Evolutionary conservation across 1,140 invertebrate species (phyloP), one percentile per base, ranked within the genome.

Genomic region (Eubasilissa regina): DNA sequence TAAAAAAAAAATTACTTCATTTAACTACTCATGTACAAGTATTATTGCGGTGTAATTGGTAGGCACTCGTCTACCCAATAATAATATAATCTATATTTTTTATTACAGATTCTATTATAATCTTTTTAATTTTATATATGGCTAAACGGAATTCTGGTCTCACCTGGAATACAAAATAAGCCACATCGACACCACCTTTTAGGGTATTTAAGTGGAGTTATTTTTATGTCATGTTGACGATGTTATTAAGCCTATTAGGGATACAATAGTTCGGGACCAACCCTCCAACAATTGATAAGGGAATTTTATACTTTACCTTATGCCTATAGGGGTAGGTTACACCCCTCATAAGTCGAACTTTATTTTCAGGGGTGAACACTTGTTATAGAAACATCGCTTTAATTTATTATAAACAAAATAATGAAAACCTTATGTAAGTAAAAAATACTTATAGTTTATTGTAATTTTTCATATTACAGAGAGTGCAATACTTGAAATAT

Each of bases 191-290:
- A n/a, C 51, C 51, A 77, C 21, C 19, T 64, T 78, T 78, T 43
- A 44, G 76, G 76, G 51, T 70, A 78, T 78, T 78, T 78, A 78
- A 53, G 55, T 62, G n/a, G 66, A 80, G 79, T 79, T 82, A 83
- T 81, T 83, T 83, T 83, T 80, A 83, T 68, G 81, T 76, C 76
- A 83, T 83, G 81, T 83, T 83, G 81, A 83, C 81, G 81, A 81
- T 83, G 81, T 83, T 83, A 83, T 83, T 83, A 83, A 81, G 81
- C 79, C 79, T 83, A 83, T 83, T 83, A 83, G 68, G 77, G 25
- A 73, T 19, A 80, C 81, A 74, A 74, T 74, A 56, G 70, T 56
- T 66, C 70, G 78, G 77, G 81, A 70, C 79, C 58, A 77, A 77
- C 47, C 58, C 75, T 53, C 60, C 45, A 77, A 77, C 75, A 62